Evolutionary conservation across 2,888 invertebrate species (phyloP).

Genomic region (Drosophila acutilabella): DNA sequence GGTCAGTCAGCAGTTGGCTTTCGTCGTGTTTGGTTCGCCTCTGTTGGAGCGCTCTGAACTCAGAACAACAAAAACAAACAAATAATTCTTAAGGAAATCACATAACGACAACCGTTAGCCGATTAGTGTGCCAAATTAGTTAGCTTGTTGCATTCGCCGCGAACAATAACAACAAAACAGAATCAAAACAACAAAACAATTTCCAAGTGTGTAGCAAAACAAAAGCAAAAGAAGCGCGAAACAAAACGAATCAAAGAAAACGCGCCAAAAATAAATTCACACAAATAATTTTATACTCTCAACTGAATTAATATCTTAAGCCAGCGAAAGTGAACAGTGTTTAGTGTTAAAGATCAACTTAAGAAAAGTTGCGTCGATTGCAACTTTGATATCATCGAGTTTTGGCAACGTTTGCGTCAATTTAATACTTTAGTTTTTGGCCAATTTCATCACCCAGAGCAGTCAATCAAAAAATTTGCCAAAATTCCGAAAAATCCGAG

Average conservation of each 20-base stretch:
- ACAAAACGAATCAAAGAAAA: slow-evolving; percentile 16
- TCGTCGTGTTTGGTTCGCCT: slow-evolving; percentile 82
- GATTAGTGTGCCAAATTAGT: slow-evolving; percentile 58
- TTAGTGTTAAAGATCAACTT: slow-evolving; percentile 56
- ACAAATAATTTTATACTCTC: slow-evolving; percentile 19
- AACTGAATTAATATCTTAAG: slow-evolving; percentile 1
- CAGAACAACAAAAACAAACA: slow-evolving; percentile 26
- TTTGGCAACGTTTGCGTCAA: slow-evolving; percentile 72
- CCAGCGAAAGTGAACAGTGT: slow-evolving; percentile 61
- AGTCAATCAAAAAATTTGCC: slow-evolving; percentile 78
- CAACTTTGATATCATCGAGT: slow-evolving; percentile 68
- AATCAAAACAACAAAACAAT: slow-evolving; percentile 12
- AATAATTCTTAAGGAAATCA: slow-evolving; percentile 31
- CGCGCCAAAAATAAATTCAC: slow-evolving; percentile 48
- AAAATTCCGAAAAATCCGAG: slow-evolving; percentile 85
- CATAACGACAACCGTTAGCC: slow-evolving; percentile 22
- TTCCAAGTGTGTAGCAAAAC: slow-evolving; percentile 20
- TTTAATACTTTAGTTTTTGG: slow-evolving; percentile 69
- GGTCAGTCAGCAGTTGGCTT: slow-evolving; percentile 86
- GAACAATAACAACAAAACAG: slow-evolving; percentile 17
- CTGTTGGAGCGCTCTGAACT: slow-evolving; percentile 57
- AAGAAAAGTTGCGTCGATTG: slow-evolving; percentile 56
- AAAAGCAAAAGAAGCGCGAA: slow-evolving; percentile 3
- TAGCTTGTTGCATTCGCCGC: slow-evolving; percentile 59
- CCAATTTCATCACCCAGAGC: slow-evolving; percentile 60